These are phyloP conservation scores for Thymelicus acteon DNA, from an alignment of 2,888 invertebrate genomes.

Conservation along the genomic window DNA sequence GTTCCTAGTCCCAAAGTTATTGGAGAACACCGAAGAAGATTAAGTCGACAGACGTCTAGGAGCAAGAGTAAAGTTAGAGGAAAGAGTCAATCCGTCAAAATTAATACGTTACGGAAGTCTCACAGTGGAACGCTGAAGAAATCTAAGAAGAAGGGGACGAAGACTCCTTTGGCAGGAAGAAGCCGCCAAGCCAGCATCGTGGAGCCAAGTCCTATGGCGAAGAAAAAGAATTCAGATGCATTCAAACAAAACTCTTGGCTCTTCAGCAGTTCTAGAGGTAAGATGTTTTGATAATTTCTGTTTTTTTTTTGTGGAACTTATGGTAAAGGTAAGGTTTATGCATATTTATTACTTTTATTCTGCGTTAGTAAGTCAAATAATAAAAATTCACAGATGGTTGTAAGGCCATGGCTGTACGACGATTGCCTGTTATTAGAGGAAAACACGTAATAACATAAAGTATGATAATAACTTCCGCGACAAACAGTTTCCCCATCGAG, in stretches of 20 bases:
- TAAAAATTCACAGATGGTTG: background rate
- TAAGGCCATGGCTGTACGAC: background rate
- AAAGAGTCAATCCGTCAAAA: constrained; percentile 76
- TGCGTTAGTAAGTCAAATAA: too few relatives aligned
- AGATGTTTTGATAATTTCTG: constrained; percentile 47
- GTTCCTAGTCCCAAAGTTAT: constrained; percentile 64
- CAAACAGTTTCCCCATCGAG: constrained; percentile 11
- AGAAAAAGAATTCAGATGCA: constrained; percentile 70
- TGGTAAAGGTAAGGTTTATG: background rate
- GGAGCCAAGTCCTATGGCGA: constrained; percentile 66
- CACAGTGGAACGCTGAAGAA: constrained; percentile 79
- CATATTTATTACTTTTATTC: background rate
- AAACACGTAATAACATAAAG: constrained; percentile 18
- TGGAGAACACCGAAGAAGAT: constrained; percentile 71
- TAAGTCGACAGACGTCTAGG: constrained; percentile 77
- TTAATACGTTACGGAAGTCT: constrained; percentile 75
- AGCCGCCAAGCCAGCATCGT: constrained; percentile 76
- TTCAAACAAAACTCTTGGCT: constrained; percentile 75
- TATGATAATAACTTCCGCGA: constrained; percentile 32
- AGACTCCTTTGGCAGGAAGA: constrained; percentile 63
- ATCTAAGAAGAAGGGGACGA: constrained; percentile 71
- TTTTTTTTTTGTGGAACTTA: constrained; percentile 7
- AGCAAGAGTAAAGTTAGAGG: constrained; percentile 78
- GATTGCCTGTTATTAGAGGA: constrained; percentile 6
- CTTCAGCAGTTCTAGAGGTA: constrained; percentile 72